Conservation (phyloP, 1,140 invertebrate genomes). For the Tribolium madens region DNA sequence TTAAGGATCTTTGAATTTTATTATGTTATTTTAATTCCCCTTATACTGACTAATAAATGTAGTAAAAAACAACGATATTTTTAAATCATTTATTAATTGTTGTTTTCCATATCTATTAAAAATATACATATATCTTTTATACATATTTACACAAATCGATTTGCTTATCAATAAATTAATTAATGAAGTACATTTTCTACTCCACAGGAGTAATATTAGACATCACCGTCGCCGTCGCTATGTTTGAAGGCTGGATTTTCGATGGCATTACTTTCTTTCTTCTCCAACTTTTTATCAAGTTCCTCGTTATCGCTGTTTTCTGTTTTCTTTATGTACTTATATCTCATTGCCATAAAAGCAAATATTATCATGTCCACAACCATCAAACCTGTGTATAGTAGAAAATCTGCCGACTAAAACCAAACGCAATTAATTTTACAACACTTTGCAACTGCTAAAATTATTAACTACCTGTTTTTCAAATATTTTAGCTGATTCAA, state of each 20-base stretch:
- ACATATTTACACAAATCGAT: slow-evolving; percentile 10
- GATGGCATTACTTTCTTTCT: slow-evolving; percentile 38
- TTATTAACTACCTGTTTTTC: slow-evolving; percentile 73
- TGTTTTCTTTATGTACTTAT: slow-evolving; percentile 71
- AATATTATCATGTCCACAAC: slow-evolving; percentile 85
- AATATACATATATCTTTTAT: neutral
- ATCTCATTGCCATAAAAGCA: slow-evolving; percentile 78
- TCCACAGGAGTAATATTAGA: slow-evolving; percentile 19
- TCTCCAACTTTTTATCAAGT: slow-evolving; percentile 47
- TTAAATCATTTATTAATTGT: too few relatives aligned
- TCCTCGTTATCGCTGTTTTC: slow-evolving; percentile 57
- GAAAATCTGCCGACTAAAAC: slow-evolving; percentile 84
- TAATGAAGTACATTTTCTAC: slow-evolving; percentile 27
- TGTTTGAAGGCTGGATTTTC: slow-evolving; percentile 45
- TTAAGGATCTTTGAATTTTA: too few relatives aligned
- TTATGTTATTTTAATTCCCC: too few relatives aligned
- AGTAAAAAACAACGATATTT: too few relatives aligned
- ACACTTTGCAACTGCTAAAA: neutral
- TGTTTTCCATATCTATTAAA: neutral
- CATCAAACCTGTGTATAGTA: slow-evolving; percentile 91
- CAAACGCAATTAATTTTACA: neutral
- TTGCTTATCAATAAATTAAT: slow-evolving; percentile 16
- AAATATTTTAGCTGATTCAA: slow-evolving; percentile 74
- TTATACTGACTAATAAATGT: too few relatives aligned
- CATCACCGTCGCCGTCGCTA: neutral